A percentile compares a stretch with the other conserved stretches of the same genome.
Conservation (phyloP, 2,113 vertebrate species). For the Hippocampus comes region DNA sequence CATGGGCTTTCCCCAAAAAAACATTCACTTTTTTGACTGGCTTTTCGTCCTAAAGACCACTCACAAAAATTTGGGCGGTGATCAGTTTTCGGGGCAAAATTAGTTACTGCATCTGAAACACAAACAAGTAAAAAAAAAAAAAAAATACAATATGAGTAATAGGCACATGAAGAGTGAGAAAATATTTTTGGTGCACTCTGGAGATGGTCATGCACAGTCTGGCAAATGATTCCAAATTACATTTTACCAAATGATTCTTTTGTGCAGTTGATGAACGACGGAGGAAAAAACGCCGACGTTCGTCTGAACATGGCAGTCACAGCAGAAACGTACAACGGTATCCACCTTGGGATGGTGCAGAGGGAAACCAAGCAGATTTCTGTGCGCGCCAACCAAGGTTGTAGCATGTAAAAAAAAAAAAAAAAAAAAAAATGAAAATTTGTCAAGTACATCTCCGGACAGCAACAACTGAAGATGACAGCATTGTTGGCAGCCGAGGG, state of each 20-base stretch:
- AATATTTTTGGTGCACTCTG: background rate
- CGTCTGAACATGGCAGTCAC: slow-evolving; percentile 57
- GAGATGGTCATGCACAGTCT: background rate
- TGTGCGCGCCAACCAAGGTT: slow-evolving; percentile 62
- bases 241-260: background rate
- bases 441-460: slow-evolving; percentile 60
- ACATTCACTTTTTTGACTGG: too few relatives aligned
- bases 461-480: slow-evolving; percentile 68
- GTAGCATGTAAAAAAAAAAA: background rate
- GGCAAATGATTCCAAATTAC: background rate
- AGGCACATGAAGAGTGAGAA: too few relatives aligned
- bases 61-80: too few relatives aligned
- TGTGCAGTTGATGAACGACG: slow-evolving; percentile 60
- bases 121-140: too few relatives aligned
- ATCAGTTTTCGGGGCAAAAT: too few relatives aligned
- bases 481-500: slow-evolving; percentile 50
- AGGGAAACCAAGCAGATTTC: slow-evolving; percentile 46
- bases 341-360: slow-evolving; percentile 60
- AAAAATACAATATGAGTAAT: too few relatives aligned
- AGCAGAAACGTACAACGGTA: slow-evolving; percentile 67
- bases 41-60: too few relatives aligned
- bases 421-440: too few relatives aligned
- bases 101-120: too few relatives aligned
- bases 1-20: too few relatives aligned
- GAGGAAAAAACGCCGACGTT: slow-evolving; percentile 42